These are phyloP conservation scores for Temnothorax curvispinosus DNA, from an alignment of 1,140 invertebrate species.

Conservation along the genomic window DNA sequence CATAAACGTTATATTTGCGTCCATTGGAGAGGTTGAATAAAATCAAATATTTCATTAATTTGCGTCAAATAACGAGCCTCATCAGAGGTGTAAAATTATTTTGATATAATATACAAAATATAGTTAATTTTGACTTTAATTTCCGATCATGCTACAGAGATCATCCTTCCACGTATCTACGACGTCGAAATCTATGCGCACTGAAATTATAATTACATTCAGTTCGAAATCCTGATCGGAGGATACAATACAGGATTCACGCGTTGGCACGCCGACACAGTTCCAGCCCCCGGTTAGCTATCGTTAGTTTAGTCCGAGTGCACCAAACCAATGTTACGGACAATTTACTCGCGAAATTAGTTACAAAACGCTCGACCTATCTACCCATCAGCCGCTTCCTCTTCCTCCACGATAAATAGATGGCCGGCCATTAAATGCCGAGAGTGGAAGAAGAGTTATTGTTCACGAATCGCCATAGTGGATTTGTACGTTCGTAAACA, in stretches of 20 bases:
- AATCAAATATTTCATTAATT: not conserved
- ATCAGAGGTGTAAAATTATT: not conserved
- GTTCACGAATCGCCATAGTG: constrained; percentile 83
- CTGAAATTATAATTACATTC: not conserved
- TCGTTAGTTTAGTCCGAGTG: constrained; percentile 74
- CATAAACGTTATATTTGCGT: not conserved
- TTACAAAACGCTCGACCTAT: constrained; percentile 85
- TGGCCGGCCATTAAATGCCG: constrained; percentile 82
- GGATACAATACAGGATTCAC: constrained; percentile 42
- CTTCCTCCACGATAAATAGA: constrained; percentile 85
- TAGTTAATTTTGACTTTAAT: not conserved
- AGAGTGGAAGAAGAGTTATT: constrained; percentile 84
- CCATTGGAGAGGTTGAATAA: not conserved
- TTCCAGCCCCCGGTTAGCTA: constrained; percentile 60
- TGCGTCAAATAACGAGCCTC: not conserved
- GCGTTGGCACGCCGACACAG: constrained; percentile 60
- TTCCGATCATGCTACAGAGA: not conserved
- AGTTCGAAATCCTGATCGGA: not conserved
- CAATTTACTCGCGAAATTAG: constrained; percentile 86
- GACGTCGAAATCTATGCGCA: not conserved
- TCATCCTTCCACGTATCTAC: not conserved
- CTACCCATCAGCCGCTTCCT: constrained; percentile 86
- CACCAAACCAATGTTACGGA: constrained; percentile 85
- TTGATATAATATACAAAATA: not conserved
- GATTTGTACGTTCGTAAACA: constrained; percentile 72